phyloP scores from a whole-genome alignment of 2,888 invertebrate genomes.

The Drosophila limbata region DNA sequence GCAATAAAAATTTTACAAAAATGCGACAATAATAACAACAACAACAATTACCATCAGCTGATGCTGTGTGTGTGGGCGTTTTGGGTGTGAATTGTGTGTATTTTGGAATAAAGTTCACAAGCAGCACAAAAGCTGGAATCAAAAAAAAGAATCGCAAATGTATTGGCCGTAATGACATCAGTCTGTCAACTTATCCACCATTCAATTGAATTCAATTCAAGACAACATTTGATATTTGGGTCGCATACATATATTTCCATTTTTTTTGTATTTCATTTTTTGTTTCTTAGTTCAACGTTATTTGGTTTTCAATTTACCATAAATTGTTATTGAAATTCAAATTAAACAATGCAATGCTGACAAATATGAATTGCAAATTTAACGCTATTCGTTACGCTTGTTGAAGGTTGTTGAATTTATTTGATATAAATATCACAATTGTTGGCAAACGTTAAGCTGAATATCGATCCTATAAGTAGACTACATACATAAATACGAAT shows the following conservation, averaged over 20 bases:
- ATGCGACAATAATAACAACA: slow-evolving; percentile 18
- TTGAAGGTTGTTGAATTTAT: slow-evolving; percentile 30
- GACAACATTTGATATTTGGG: slow-evolving; percentile 40
- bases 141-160: slow-evolving; percentile 26
- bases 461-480: not conserved
- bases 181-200: slow-evolving; percentile 50
- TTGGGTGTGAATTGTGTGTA: slow-evolving; percentile 30
- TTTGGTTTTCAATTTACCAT: slow-evolving; percentile 64
- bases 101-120: not conserved
- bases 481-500: not conserved
- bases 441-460: slow-evolving; percentile 1
- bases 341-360: slow-evolving; percentile 33
- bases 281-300: slow-evolving; percentile 15
- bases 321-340: slow-evolving; percentile 56
- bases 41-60: slow-evolving; percentile 27
- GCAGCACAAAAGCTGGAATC: slow-evolving; percentile 27
- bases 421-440: slow-evolving; percentile 33
- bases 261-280: slow-evolving; percentile 1
- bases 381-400: slow-evolving; percentile 23
- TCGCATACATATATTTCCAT: not conserved
- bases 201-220: slow-evolving; percentile 70
- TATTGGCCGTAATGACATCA: slow-evolving; percentile 68
- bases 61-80: slow-evolving; percentile 36
- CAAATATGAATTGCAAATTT: slow-evolving; percentile 39
- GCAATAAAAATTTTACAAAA: slow-evolving; percentile 62